Conservation (phyloP, 35 echinoderm and acorn worm species). For the Nesometra sesokonis region DNA sequence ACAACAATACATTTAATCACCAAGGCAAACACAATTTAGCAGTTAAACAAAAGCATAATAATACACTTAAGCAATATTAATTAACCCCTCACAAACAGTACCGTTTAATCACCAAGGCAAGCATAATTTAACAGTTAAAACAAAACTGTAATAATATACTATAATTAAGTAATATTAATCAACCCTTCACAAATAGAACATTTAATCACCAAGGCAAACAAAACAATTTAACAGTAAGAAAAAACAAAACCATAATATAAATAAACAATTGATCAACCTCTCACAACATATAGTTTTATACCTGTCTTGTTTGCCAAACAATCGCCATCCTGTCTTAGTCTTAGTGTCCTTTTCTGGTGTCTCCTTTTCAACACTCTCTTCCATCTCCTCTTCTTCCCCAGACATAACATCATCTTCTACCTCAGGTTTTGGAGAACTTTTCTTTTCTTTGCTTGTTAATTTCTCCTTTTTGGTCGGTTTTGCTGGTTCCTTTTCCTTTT, state of each 20-base stretch:
- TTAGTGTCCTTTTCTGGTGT: not conserved
- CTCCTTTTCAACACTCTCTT: conserved; percentile 21
- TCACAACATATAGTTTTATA: not conserved
- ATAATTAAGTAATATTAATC: too few relatives aligned
- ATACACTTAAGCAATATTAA: too few relatives aligned
- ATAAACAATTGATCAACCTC: not conserved
- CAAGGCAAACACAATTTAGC: too few relatives aligned
- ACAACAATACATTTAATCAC: too few relatives aligned
- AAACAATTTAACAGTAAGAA: too few relatives aligned
- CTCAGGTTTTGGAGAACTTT: not conserved
- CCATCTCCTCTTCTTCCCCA: conserved; percentile 14
- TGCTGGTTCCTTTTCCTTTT: conserved; percentile 6
- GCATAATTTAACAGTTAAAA: too few relatives aligned
- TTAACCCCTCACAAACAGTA: too few relatives aligned
- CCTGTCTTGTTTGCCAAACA: conserved; percentile 14
- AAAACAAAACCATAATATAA: not conserved
- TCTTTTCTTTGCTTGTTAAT: not conserved
- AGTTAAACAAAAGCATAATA: too few relatives aligned
- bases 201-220: too few relatives aligned
- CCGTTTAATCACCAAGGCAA: too few relatives aligned
- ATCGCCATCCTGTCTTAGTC: not conserved
- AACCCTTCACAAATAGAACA: too few relatives aligned
- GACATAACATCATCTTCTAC: not conserved
- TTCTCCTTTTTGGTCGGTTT: conserved; percentile 9
- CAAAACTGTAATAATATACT: too few relatives aligned